These are phyloP conservation scores for Meandrusa payeni DNA, from an alignment of 2,888 invertebrate genomes.

Conservation along the genomic window DNA sequence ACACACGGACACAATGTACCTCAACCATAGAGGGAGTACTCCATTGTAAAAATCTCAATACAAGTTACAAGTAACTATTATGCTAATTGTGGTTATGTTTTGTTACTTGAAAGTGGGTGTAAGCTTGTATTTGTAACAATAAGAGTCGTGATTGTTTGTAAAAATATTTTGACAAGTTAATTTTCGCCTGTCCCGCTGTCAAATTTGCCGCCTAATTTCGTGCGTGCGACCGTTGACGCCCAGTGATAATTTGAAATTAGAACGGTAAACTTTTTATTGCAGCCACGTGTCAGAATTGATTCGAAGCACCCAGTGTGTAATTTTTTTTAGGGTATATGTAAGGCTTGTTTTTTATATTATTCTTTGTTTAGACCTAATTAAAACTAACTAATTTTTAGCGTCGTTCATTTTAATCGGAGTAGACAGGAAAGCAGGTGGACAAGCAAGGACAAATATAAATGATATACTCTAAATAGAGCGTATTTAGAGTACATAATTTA, in stretches of 20 bases:
- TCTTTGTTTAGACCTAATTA: too few species aligned
- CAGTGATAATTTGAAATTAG: conserved; percentile 65
- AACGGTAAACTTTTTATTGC: conserved; percentile 70
- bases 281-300: conserved; percentile 54
- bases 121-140: conserved; percentile 39
- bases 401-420: too few species aligned
- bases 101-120: conserved; percentile 61
- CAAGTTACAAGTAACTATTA: conserved; percentile 59
- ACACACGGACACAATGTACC: not conserved
- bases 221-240: conserved; percentile 56
- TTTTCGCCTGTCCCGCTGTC: conserved; percentile 64
- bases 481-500: too few species aligned
- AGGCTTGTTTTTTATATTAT: too few species aligned
- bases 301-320: conserved; percentile 19
- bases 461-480: too few species aligned
- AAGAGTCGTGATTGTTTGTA: conserved; percentile 69
- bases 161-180: conserved; percentile 79
- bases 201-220: conserved; percentile 69
- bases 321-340: conserved; percentile 3
- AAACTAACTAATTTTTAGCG: too few species aligned
- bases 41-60: conserved; percentile 32
- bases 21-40: too few species aligned
- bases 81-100: conserved; percentile 81
- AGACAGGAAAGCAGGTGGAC: too few species aligned
- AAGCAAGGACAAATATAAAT: too few species aligned